These are phyloP conservation scores for Podocnemis expansa DNA, from an alignment of 2,113 vertebrate species.

Conservation along the genomic window DNA sequence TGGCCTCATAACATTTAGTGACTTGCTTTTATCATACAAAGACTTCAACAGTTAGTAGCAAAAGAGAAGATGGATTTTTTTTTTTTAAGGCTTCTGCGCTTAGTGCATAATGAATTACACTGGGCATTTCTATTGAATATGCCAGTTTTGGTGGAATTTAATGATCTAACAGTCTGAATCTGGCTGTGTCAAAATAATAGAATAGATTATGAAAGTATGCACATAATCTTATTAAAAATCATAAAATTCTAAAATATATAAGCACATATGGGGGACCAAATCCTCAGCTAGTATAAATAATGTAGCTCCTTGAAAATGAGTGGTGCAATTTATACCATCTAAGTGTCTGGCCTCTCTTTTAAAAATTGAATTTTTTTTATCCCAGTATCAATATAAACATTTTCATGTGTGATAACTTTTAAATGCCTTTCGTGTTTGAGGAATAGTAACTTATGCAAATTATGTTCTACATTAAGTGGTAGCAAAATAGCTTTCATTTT, in stretches of 20 bases:
- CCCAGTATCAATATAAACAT: background rate
- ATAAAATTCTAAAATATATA: background rate
- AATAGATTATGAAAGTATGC: background rate
- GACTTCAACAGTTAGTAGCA: background rate
- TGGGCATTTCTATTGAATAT: no score
- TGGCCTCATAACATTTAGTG: background rate
- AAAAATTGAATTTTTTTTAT: background rate
- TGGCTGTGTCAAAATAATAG: background rate
- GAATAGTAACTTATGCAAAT: background rate
- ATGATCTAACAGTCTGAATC: background rate
- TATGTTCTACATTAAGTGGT: background rate
- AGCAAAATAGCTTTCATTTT: conserved; percentile 37
- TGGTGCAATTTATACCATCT: background rate
- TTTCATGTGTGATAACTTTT: conserved; percentile 4
- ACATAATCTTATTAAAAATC: background rate
- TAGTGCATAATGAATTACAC: no score
- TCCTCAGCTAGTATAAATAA: background rate
- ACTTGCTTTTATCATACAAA: background rate
- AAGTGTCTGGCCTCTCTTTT: background rate
- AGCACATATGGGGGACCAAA: background rate
- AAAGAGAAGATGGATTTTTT: no score
- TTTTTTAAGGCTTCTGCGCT: no score
- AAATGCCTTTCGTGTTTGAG: background rate
- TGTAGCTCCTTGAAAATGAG: background rate
- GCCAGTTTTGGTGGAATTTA: background rate